Evolutionary conservation across 1,140 invertebrate genomes (phyloP), one percentile per base, ranked within the genome.

Genomic region (Heliconius eleuchia): DNA sequence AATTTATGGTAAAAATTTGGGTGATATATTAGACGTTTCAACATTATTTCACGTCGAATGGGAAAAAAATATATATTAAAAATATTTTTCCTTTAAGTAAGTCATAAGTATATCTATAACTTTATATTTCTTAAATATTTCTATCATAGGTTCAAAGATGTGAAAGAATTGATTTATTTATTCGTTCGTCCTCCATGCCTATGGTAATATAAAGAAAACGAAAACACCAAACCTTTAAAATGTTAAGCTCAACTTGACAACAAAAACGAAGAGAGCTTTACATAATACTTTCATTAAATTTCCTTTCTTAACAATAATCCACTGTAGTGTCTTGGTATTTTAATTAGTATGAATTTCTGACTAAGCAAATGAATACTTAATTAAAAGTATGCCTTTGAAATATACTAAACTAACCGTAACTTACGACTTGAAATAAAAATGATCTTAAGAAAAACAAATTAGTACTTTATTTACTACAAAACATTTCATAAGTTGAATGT

Each of bases 321-420:
- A 66, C 27, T 66, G 60, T 27, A 27, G 9, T 66, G 11, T 66
- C 60, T 66, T 66, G 60, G 11, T 66, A 66, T 66, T 66, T 66
- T 66, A 66, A 66, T 66, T 27, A 66, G 23, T 27, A 66, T 66
- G 60, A 66, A 66, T 66, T 66, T 23, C 27, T 66, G 60, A 66
- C 60, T 66, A 66, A 23, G 27, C 60, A 66, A 30, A 66, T 66
- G 60, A 66, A 66, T 66, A 66, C 60, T 66, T 66, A 66, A 66
- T 66, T 66, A 66, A 66, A 66, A 66, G 0, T 66, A 27, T 66
- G 23, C 11, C 23, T 66, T 66, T 66, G 60, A 66, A 66, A 30
- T 16, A n/a, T 27, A 66, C 60, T 66, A 27, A 66, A 30, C 1
- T 27, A 66, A 66, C 23, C 27, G 57, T 66, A 27, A 23, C 57